Evolutionary conservation across 2,113 vertebrate genomes (phyloP).

Genomic region (Poicephalus gulielmi): DNA sequence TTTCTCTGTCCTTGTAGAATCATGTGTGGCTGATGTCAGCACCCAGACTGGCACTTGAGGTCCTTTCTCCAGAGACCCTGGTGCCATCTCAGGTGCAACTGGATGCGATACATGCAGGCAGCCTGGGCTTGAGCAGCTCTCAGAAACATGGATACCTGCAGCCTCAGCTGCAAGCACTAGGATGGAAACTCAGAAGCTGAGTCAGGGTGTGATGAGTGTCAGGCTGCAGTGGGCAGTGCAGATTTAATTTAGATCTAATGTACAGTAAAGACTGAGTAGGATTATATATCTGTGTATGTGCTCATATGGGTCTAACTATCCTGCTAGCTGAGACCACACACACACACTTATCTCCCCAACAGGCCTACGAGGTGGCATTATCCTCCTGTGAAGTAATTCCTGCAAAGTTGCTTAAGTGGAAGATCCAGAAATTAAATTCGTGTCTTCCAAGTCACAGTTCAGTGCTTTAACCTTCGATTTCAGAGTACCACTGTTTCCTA

Average conservation of each 20-base stretch:
- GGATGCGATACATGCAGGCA: background rate
- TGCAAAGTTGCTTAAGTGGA: background rate
- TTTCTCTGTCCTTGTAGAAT: background rate
- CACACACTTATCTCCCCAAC: background rate
- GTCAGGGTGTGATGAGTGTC: background rate
- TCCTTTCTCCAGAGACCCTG: background rate
- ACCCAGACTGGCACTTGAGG: too few relatives aligned
- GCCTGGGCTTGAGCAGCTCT: background rate
- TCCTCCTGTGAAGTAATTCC: background rate
- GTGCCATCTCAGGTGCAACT: background rate
- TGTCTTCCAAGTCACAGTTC: background rate
- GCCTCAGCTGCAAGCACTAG: too few relatives aligned
- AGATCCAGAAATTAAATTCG: background rate
- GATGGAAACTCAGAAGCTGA: background rate
- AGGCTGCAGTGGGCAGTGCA: background rate
- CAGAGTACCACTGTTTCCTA: background rate
- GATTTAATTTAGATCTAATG: background rate
- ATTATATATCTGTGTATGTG: background rate
- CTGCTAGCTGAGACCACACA: background rate
- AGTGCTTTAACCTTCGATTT: background rate
- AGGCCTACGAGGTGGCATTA: background rate
- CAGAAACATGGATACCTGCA: background rate
- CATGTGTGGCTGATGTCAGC: too few relatives aligned
- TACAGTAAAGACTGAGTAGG: background rate
- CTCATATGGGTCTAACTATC: fast-evolving